These are phyloP conservation scores for Symphodus melops DNA, from an alignment of 2,113 vertebrate species.

Conservation along the genomic window DNA sequence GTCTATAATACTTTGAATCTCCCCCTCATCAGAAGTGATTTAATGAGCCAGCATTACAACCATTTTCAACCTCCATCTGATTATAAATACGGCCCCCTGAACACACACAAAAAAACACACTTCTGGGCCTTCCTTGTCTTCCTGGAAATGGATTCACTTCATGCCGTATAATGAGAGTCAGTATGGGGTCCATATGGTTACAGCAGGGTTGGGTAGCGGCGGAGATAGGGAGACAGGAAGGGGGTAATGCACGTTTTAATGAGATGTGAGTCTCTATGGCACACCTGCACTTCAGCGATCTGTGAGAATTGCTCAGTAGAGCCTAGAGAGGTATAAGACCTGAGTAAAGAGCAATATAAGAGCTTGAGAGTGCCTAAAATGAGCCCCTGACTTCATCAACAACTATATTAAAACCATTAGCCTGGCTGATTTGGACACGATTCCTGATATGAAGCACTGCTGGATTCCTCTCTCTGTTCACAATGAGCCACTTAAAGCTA, in stretches of 20 bases:
- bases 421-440: slow-evolving; percentile 31
- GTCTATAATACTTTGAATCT: slow-evolving; percentile 14
- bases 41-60: slow-evolving; percentile 53
- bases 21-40: slow-evolving; percentile 25
- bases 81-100: slow-evolving; percentile 59
- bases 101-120: slow-evolving; percentile 53
- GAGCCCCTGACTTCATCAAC: slow-evolving; percentile 24
- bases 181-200: slow-evolving; percentile 83
- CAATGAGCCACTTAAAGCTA: slow-evolving; percentile 27
- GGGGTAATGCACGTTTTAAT: slow-evolving; percentile 79
- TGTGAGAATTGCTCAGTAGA: slow-evolving; percentile 65
- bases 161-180: slow-evolving; percentile 80
- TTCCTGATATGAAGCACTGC: slow-evolving; percentile 9
- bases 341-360: slow-evolving; percentile 44
- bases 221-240: slow-evolving; percentile 52
- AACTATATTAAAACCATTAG: slow-evolving; percentile 40
- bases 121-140: slow-evolving; percentile 58
- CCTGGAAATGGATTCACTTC: slow-evolving; percentile 74
- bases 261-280: slow-evolving; percentile 73
- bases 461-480: slow-evolving; percentile 17
- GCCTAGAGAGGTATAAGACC: slow-evolving; percentile 52
- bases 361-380: slow-evolving; percentile 39
- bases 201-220: slow-evolving; percentile 54
- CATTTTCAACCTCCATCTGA: slow-evolving; percentile 48
- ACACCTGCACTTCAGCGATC: slow-evolving; percentile 70